Percentiles rank a stretch among this genome's conserved stretches.
Conservation (phyloP, 2,888 invertebrate species). For the Petrolisthes manimaculis region DNA sequence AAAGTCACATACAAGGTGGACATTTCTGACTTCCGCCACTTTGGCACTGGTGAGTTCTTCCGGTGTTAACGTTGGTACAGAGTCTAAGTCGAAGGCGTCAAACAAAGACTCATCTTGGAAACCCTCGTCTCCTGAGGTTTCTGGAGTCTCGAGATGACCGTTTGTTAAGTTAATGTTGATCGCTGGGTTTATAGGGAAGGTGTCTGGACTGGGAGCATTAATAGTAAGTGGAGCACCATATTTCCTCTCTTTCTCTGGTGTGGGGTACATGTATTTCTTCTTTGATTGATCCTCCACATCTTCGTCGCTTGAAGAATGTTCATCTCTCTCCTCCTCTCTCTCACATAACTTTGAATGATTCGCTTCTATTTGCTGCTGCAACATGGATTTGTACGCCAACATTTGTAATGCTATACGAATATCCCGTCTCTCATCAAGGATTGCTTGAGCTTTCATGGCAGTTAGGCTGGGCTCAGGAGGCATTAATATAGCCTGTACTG, state of each 20-base stretch:
- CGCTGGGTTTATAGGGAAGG: constrained; percentile 39
- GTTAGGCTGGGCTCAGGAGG: constrained; percentile 45
- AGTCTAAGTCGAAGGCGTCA: constrained; percentile 38
- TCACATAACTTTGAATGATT: neutral
- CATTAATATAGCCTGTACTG: constrained; percentile 31
- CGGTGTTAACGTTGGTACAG: constrained; percentile 40
- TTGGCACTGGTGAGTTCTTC: constrained; percentile 20
- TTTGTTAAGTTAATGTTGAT: constrained; percentile 13
- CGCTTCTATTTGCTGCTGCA: constrained; percentile 23
- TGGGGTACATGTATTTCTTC: neutral
- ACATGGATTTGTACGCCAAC: constrained; percentile 1
- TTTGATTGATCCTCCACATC: neutral
- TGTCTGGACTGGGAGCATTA: neutral
- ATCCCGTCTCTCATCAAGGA: constrained; percentile 46
- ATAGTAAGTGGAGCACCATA: neutral
- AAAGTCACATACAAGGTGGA: constrained; percentile 40
- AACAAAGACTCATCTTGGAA: constrained; percentile 48
- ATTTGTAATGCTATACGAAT: constrained; percentile 27
- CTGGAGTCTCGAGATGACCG: neutral
- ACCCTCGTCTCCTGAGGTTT: constrained; percentile 28
- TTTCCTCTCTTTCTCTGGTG: neutral
- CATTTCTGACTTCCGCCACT: constrained; percentile 35
- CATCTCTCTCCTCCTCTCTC: constrained; percentile 5
- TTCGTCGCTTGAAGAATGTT: constrained; percentile 3
- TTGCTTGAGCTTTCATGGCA: constrained; percentile 51